Conservation (phyloP, 2,113 vertebrate species). For the Tretioscincus oriximinensis region DNA sequence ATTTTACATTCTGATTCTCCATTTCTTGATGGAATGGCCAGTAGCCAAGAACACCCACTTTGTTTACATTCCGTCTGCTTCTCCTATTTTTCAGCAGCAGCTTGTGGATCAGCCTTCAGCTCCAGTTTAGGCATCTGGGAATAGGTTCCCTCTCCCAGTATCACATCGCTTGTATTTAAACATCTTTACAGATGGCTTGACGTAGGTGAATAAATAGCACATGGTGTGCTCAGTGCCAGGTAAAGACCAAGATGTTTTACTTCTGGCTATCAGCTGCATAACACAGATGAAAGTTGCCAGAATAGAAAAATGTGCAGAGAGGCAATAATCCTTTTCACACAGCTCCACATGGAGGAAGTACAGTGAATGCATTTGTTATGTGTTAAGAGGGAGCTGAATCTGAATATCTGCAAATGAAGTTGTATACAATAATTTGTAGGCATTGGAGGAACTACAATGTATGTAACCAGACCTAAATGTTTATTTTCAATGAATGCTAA, state of each 20-base stretch:
- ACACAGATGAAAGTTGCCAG: not conserved
- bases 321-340: not conserved
- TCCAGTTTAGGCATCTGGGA: conserved; percentile 7
- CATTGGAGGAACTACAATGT: too few species aligned
- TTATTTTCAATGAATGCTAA: too few species aligned
- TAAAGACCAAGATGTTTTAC: not conserved
- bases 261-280: not conserved
- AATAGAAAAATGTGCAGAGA: not conserved
- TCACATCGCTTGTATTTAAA: conserved; percentile 13
- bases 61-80: conserved; percentile 17
- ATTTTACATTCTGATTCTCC: not conserved
- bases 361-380: not conserved
- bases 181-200: conserved; percentile 9
- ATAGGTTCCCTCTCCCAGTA: not conserved
- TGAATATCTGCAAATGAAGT: too few species aligned
- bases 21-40: conserved; percentile 6
- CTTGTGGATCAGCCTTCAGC: not conserved
- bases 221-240: not conserved
- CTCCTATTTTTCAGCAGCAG: conserved; percentile 12
- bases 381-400: too few species aligned
- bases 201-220: conserved; percentile 9
- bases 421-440: too few species aligned
- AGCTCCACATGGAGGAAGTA: not conserved
- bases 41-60: conserved; percentile 6
- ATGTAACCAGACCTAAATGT: too few species aligned